phyloP scores from a whole-genome alignment of 1,140 invertebrate genomes.

The Idris sp. region DNA sequence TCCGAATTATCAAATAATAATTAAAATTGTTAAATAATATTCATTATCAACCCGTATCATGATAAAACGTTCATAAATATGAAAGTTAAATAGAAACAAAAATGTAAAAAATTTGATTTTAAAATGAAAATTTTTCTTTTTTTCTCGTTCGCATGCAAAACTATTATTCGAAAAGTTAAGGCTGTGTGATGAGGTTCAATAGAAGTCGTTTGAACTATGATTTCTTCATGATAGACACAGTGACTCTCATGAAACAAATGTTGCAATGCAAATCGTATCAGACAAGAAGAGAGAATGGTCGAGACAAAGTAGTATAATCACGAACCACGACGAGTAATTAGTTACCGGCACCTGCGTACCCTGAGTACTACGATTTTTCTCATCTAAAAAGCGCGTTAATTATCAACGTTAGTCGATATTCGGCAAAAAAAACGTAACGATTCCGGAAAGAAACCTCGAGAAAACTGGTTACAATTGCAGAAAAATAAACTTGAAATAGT shows the following conservation, averaged over 20 bases:
- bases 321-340: slow-evolving; percentile 62
- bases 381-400: slow-evolving; percentile 59
- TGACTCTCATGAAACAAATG: slow-evolving; percentile 53
- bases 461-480: slow-evolving; percentile 17
- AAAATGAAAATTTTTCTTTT: slow-evolving; percentile 6
- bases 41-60: too few species aligned
- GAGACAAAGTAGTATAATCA: slow-evolving; percentile 64
- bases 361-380: slow-evolving; percentile 62
- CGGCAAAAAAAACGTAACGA: slow-evolving; percentile 23
- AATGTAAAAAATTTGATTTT: not conserved
- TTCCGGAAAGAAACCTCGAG: slow-evolving; percentile 11
- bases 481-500: slow-evolving; percentile 1
- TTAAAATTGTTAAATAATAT: too few species aligned
- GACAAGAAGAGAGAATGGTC: slow-evolving; percentile 63
- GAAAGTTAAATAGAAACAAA: too few species aligned
- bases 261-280: slow-evolving; percentile 64
- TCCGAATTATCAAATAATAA: too few species aligned
- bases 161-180: slow-evolving; percentile 35
- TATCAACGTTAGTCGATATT: slow-evolving; percentile 61
- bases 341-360: slow-evolving; percentile 62
- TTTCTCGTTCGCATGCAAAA: slow-evolving; percentile 1
- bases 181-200: slow-evolving; percentile 38
- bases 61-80: too few species aligned
- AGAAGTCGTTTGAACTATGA: slow-evolving; percentile 54
- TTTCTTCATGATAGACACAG: slow-evolving; percentile 58